Evolutionary conservation across 2,888 invertebrate species (phyloP), one percentile per base, ranked within the genome.

Genomic region (Patella caerulea): DNA sequence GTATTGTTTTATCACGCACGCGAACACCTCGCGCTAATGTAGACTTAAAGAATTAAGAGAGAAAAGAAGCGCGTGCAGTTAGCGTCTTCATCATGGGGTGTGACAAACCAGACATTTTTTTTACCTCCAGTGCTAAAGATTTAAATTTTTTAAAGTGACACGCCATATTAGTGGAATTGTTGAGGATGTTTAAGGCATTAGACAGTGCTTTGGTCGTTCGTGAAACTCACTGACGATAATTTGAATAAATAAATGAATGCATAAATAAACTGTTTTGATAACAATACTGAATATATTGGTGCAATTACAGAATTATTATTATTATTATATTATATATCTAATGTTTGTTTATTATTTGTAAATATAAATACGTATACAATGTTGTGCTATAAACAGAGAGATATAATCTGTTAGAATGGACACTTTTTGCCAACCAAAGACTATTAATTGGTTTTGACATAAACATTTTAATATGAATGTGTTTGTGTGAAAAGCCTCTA

Each of bases 1-100:
- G 19, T 19, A 65, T 65, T 65, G 65, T 65, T 65, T 65, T 65
- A 65, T 65, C 65, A 65, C 65, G 19, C 65, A 65, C 65, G 65
- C 65, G 65, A 65, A 65, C 24, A 65, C 65, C 19, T 24, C 65
- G 24, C 24, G 65, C 65, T 65, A 24, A 19, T 65, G 65, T 65
- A 65, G 65, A 65, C 24, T 65, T 65, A 65, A 65, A 14, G 65
- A 65, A 65, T 65, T 65, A 65, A n/a, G 65, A 19, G 24, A 24
- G 24, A 24, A 19, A 24, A 65, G 24, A 24, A 65, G 65, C 65
- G 65, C 24, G 65, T 65, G 65, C 19, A 65, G 19, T 19, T 24
- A 65, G 65, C 65, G 24, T 65, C 24, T 65, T 65, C 19, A 24
- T 65, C 11, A 3, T 65, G 65, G 65, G 19, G 14, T 65, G 65